Evolutionary conservation across 1,140 invertebrate genomes (phyloP).

Genomic region (Agrilus planipennis): DNA sequence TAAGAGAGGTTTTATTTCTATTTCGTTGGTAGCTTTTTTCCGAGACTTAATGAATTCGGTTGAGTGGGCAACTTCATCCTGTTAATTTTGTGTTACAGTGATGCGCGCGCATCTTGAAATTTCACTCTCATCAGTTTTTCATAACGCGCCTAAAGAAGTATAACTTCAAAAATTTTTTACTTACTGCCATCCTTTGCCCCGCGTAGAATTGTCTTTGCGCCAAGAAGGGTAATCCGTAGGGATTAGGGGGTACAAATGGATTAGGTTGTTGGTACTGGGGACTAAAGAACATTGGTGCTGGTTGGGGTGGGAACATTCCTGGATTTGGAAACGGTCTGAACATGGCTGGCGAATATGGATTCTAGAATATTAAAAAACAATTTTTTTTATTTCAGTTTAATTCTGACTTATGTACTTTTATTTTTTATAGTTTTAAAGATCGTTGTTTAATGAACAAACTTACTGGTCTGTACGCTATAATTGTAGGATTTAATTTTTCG

Average conservation of each 20-base stretch:
- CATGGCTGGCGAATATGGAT: constrained; percentile 13
- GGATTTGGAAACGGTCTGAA: constrained; percentile 17
- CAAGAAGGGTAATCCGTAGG: constrained; percentile 23
- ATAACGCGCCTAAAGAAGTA: no score
- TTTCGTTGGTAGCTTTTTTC: no score
- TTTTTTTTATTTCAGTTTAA: background rate
- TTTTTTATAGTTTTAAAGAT: no score
- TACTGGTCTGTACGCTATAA: constrained; percentile 34
- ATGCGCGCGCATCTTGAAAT: no score
- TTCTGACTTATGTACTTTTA: no score
- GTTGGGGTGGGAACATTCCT: constrained; percentile 12
- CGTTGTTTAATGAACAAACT: constrained; percentile 9
- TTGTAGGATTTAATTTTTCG: constrained; percentile 39
- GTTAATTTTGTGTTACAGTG: no score
- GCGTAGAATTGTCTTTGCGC: constrained; percentile 20
- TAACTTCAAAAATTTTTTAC: constrained; percentile 10
- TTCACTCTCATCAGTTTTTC: no score
- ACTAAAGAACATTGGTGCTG: constrained; percentile 23
- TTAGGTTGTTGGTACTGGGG: constrained; percentile 20
- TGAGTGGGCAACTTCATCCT: no score
- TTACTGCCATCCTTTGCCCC: constrained; percentile 28
- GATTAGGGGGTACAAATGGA: constrained; percentile 15
- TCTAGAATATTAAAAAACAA: no score
- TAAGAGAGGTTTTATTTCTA: no score
- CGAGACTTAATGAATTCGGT: no score